Conservation (phyloP, 2,113 vertebrate genomes). For the Xiphorhynchus elegans region DNA sequence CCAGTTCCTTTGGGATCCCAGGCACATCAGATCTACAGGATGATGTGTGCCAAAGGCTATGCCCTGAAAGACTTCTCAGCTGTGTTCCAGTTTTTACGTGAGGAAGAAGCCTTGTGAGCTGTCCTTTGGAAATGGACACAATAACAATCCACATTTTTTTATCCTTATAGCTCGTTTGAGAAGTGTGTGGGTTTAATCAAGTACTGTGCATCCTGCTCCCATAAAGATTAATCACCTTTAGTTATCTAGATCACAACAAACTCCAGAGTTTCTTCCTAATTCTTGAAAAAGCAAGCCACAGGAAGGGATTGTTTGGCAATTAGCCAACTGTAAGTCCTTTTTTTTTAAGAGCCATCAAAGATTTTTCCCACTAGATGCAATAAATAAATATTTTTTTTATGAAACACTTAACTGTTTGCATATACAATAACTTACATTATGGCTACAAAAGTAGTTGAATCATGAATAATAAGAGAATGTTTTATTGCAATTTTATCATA, state of each 20-base stretch:
- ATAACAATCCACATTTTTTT: slow-evolving; percentile 38
- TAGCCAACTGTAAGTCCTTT: neutral
- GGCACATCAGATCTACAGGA: slow-evolving; percentile 94
- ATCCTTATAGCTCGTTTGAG: slow-evolving; percentile 26
- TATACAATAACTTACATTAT: slow-evolving; percentile 22
- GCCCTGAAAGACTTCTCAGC: slow-evolving; percentile 96
- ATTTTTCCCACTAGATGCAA: slow-evolving; percentile 47
- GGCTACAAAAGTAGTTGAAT: neutral
- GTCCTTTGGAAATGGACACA: slow-evolving; percentile 25
- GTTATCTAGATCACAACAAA: slow-evolving; percentile 23
- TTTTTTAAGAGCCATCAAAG: neutral
- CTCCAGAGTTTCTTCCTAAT: slow-evolving; percentile 18
- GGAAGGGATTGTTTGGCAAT: slow-evolving; percentile 38
- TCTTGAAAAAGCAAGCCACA: slow-evolving; percentile 22
- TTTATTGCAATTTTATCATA: slow-evolving; percentile 58
- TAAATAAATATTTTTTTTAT: slow-evolving; percentile 53
- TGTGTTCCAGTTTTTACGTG: slow-evolving; percentile 96
- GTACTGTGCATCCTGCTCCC: slow-evolving; percentile 32
- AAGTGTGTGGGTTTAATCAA: slow-evolving; percentile 58
- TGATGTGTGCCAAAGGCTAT: slow-evolving; percentile 97
- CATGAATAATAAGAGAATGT: slow-evolving; percentile 32
- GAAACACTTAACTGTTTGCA: neutral
- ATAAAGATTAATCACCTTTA: slow-evolving; percentile 31
- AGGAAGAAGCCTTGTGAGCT: slow-evolving; percentile 88
- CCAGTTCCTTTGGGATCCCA: slow-evolving; percentile 90